Percentiles rank a stretch among this genome's conserved stretches.
These are phyloP conservation scores for Platalea minor DNA, from an alignment of 2,797 vertebrate genomes.

Conservation along the genomic window DNA sequence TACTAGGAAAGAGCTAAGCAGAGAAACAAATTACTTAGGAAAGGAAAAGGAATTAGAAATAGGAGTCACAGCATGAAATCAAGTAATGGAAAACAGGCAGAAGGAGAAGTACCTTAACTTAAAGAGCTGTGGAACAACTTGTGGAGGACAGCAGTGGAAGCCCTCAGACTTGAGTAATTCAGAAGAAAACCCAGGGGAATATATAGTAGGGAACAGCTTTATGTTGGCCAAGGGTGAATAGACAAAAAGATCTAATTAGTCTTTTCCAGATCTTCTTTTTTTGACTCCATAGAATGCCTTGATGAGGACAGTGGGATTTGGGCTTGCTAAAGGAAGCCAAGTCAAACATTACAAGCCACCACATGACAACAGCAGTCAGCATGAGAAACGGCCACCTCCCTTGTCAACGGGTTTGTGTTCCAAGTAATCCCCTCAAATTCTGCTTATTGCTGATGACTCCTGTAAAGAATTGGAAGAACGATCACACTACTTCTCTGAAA, in stretches of 20 bases:
- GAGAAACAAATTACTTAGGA: neutral
- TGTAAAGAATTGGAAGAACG: neutral
- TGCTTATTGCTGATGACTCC: neutral
- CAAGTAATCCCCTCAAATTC: neutral
- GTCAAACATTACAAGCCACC: neutral
- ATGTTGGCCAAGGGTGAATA: neutral
- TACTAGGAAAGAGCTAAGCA: neutral
- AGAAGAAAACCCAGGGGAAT: neutral
- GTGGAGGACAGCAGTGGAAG: neutral
- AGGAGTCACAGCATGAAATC: neutral
- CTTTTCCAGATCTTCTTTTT: slow-evolving; percentile 9
- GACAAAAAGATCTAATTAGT: neutral
- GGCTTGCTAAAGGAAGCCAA: neutral
- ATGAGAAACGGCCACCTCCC: neutral
- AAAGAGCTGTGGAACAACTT: neutral
- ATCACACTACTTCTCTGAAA: neutral
- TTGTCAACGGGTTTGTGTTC: neutral
- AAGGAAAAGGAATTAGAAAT: neutral
- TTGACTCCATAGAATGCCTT: neutral
- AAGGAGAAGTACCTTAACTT: neutral
- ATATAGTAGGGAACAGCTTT: neutral
- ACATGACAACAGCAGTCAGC: neutral
- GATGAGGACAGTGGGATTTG: slow-evolving; percentile 7
- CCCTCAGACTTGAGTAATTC: neutral
- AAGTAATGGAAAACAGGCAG: neutral